Base-by-base conservation (phyloP, 2,888 invertebrate species). In the Hyposoter dolosus region DNA sequence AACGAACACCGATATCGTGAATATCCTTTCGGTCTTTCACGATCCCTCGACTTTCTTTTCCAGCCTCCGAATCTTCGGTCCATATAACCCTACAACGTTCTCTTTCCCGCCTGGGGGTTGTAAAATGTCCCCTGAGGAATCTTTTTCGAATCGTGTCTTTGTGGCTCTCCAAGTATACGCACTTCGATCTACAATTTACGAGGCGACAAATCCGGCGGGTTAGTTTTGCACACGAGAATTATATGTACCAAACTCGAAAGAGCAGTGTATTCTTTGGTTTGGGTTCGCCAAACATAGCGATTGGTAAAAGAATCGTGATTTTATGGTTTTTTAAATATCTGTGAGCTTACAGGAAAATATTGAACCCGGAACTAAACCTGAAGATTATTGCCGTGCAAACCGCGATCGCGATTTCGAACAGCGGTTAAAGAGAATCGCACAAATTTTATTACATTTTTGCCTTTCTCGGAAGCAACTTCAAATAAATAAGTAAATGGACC, bases 101-200 rank as follows among this genome's bases (percentile, higher is more conserved):
- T 47, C 19, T 53, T 4, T 56, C 47, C 56, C 84, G 56, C 65
- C 60, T 4, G 72, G 19, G 60, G 45, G 12, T 47, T 35, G 69
- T 69, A 82, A 82, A 28, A 47, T 75, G 65, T 68, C 78, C 77
- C 65, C 19, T 15, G 40, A 82, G 80, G 56, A 84, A 79, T 79
- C 47, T 78, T 75, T 84, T 71, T 69, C 75, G 45, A 43, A 47
- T 66, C 65, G 15, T 15, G 40, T 23, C 19, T 35, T 32, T 23
- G 71, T 66, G 35, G 35, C 28, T 45, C 32, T 45, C 17, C 40
- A 35, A 45, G 66, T 47, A 40, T 40, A 60, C 47, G 23, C 72
- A 71, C 53, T 75, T 68, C 77, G 74, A 78, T 72, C 78, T 47
- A n/a, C 83, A 65, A 86, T 86, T 86, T 84, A 86, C 86, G 86